Conservation (phyloP, 2,888 invertebrate genomes). For the Drosophila neutralis region DNA sequence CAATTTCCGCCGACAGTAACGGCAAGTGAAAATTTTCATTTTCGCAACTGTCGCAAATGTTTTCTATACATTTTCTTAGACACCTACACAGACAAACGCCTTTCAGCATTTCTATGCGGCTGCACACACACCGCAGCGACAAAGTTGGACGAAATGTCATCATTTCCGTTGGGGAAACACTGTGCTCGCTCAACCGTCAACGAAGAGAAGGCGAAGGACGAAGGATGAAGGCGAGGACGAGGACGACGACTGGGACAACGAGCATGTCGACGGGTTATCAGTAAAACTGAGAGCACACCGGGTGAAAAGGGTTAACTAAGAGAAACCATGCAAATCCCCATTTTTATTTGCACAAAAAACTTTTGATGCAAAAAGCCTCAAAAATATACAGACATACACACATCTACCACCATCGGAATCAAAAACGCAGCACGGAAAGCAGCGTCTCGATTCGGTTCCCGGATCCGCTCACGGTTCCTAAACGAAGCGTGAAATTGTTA, state of each 20-base stretch:
- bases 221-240: not conserved
- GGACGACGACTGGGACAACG: conserved; percentile 16
- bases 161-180: conserved; percentile 76
- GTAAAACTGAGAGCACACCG: conserved; percentile 37
- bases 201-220: not conserved
- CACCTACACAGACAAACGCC: conserved; percentile 52
- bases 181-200: conserved; percentile 63
- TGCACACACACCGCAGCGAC: conserved; percentile 65
- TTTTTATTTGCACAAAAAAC: conserved; percentile 59
- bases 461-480: conserved; percentile 58
- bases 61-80: conserved; percentile 56
- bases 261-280: conserved; percentile 42
- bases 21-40: conserved; percentile 72
- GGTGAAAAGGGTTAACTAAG: conserved; percentile 69
- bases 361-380: conserved; percentile 34
- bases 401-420: conserved; percentile 7
- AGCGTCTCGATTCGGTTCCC: conserved; percentile 11
- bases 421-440: conserved; percentile 21
- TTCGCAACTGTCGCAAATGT: conserved; percentile 57
- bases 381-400: conserved; percentile 3
- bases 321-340: conserved; percentile 65
- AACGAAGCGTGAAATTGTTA: conserved; percentile 82
- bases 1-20: conserved; percentile 61
- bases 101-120: conserved; percentile 69
- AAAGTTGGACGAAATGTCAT: conserved; percentile 82